Base-by-base conservation (phyloP, 1,140 invertebrate species). In the Meloidogyne chitwoodi region DNA sequence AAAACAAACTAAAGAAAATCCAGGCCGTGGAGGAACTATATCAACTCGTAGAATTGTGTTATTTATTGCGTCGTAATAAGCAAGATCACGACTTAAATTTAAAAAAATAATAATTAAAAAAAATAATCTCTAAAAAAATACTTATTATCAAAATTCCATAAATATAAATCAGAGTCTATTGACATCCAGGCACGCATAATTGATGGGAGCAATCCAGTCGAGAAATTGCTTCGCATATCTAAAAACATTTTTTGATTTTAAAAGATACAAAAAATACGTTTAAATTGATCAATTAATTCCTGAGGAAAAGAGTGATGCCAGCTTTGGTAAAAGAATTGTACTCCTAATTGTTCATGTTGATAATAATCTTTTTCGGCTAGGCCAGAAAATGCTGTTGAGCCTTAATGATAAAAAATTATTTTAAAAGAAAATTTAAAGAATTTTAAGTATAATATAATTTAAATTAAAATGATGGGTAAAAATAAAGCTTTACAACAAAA, bases 151-250 rank as follows among this genome's bases (percentile, higher is more conserved):
- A 93, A 96, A 62, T 93, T 92, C 94, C 94, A 97, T 1, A 98
- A 91, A 90, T 96, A 99, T 81, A 99, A 93, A 89, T 97, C 94
- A 85, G 93, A 96, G 85, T 99, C 96, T 84, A 99, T 94, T 29
- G 94, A 94, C 24, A 99, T 88, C 95, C 95, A 99, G 0, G 95
- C 95, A 86, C 96, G 90, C 31, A 92, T 92, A 80, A 99, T 96
- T 87, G 96, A 94, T 74, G 94, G 92, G 89, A 98, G 96, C 8
- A 98, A 88, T 8, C 96, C 96, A 93, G 97, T 96, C 88, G 93
- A 91, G 87, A 93, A 96, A 86, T 95, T 93, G 82, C 92, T 94
- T 88, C 95, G 93, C 90, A 94, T 92, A 90, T 93, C 93, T 94
- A 19, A 72, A 70, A 63, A 63, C 48, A 26, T 16, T 22, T 78